Percentiles rank a stretch among this genome's conserved stretches.
These are phyloP conservation scores for Craniophora ligustri DNA, from an alignment of 2,888 invertebrate species.

Conservation along the genomic window DNA sequence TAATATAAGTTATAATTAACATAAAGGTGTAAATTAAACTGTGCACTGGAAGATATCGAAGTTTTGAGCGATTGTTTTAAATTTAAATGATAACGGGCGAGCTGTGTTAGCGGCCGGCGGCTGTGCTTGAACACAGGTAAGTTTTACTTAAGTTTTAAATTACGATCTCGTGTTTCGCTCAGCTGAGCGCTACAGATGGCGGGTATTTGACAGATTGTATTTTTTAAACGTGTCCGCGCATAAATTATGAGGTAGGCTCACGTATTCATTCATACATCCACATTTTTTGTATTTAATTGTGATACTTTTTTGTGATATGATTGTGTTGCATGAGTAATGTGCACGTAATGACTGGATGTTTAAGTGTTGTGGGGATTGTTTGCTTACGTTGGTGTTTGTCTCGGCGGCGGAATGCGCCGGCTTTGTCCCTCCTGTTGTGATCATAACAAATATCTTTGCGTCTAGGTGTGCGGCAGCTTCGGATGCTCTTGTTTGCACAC, in stretches of 20 bases:
- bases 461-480: slow-evolving; percentile 43
- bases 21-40: slow-evolving; percentile 73
- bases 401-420: slow-evolving; percentile 60
- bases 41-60: slow-evolving; percentile 69
- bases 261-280: slow-evolving; percentile 46
- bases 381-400: slow-evolving; percentile 48
- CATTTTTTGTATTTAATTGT: slow-evolving; percentile 24
- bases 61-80: slow-evolving; percentile 54
- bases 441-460: slow-evolving; percentile 59
- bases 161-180: slow-evolving; percentile 35
- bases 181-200: slow-evolving; percentile 49
- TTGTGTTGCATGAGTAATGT: slow-evolving; percentile 40
- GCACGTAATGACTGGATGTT: slow-evolving; percentile 51
- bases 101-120: slow-evolving; percentile 58
- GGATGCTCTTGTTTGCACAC: slow-evolving; percentile 61
- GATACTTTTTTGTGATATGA: slow-evolving; percentile 27
- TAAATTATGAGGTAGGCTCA: slow-evolving; percentile 64
- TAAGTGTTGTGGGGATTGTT: slow-evolving; percentile 52
- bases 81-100: slow-evolving; percentile 60
- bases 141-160: slow-evolving; percentile 49
- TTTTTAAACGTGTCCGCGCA: slow-evolving; percentile 69
- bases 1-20: slow-evolving; percentile 69
- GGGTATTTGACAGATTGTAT: slow-evolving; percentile 64
- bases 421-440: slow-evolving; percentile 57
- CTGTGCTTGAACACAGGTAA: slow-evolving; percentile 72